Base-by-base conservation (phyloP, 2,888 invertebrate species). In the Steromphala cineraria region DNA sequence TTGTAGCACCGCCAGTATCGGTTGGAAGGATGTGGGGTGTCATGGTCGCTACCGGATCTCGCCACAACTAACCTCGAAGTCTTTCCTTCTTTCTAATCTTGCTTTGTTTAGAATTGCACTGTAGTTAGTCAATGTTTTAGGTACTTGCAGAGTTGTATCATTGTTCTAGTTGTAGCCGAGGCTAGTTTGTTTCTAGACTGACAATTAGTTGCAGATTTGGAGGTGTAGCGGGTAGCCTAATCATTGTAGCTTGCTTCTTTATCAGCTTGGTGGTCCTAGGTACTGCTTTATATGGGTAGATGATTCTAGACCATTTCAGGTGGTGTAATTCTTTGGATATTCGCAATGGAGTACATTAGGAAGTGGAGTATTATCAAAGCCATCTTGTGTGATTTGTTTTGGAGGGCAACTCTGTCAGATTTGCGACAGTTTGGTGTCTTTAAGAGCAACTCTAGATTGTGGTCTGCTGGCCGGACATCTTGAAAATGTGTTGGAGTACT, bases 271-370 rank as follows among this genome's bases (percentile, higher is more conserved):
- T 40, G 19, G 71, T 31, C 40, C 31, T 31, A 71, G 71, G n/a
- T 31, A 71, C 31, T 62, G 24, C 62, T 62, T 62, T 24, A 28
- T 71, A 19, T 36, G 28, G 36, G n/a, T 71, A 71, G 71, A 15
- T 17, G 36, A 40, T 71, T 71, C 19, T 56, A 71, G 71, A 40
- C n/a, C 31, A 36, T 71, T 71, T 71, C 71, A 71, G 71, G 71
- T 40, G 17, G 71, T 71, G 71, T 36, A 31, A 31, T 71, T 71
- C 46, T 5, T 8, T 46, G 46, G 46, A 46, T 46, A 46, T 46
- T 46, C 46, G 13, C 36, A 28, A 71, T 36, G 71, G 71, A 71
- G 71, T 31, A 71, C 36, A 71, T 71, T 71, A 31, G 19, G n/a
- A 36, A 36, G 71, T 71, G 71, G 71, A 71, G 28, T 71, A 36